Conservation (phyloP, 2,797 vertebrate species). For the Scolopax rusticola region DNA sequence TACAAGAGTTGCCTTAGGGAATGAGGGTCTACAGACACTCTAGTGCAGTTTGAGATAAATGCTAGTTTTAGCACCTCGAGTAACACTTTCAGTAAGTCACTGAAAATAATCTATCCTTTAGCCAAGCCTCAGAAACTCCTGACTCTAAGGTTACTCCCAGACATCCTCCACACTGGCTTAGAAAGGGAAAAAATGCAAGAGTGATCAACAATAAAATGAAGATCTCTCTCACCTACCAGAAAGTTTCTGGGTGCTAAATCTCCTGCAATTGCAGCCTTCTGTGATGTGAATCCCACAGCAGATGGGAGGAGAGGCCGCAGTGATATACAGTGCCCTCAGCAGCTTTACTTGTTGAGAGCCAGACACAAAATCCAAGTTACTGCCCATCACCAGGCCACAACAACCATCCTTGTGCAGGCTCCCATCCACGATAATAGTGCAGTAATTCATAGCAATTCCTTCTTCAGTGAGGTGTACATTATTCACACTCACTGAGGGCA, state of each 20-base stretch:
- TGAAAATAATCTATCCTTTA: not conserved
- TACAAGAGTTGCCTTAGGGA: not conserved
- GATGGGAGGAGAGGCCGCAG: not conserved
- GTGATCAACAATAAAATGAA: not conserved
- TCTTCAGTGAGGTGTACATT: not conserved
- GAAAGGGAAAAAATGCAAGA: not conserved
- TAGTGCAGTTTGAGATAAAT: not conserved
- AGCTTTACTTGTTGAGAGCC: not conserved
- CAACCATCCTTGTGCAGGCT: not conserved
- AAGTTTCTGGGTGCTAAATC: not conserved
- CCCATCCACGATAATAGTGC: not conserved
- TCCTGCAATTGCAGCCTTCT: not conserved
- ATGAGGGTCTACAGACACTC: not conserved
- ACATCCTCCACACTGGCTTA: not conserved
- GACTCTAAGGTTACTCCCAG: not conserved
- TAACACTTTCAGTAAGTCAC: not conserved
- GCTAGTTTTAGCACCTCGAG: no score
- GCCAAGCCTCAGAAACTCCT: not conserved
- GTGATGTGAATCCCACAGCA: not conserved
- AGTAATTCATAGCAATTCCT: not conserved
- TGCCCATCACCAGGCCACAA: not conserved
- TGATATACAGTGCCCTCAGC: not conserved
- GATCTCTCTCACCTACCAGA: not conserved
- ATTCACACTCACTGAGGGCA: not conserved
- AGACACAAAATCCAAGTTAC: not conserved